Conservation (phyloP, 2,888 invertebrate genomes). For the Aleiodes leptofemur region DNA sequence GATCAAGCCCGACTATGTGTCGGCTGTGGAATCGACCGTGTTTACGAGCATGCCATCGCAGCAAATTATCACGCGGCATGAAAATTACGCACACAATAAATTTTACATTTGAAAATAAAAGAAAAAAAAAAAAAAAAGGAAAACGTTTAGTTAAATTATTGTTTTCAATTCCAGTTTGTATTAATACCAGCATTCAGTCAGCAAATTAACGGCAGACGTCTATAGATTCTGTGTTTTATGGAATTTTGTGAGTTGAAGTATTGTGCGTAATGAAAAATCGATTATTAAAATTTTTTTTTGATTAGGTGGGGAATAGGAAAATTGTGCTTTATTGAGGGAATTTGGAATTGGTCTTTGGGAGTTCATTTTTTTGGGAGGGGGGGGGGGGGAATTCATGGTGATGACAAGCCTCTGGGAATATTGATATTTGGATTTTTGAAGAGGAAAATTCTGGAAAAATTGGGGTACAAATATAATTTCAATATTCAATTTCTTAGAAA, state of each 20-base stretch:
- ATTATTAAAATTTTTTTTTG: not conserved
- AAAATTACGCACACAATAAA: constrained; percentile 1
- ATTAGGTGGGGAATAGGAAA: not conserved
- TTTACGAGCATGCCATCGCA: constrained; percentile 42
- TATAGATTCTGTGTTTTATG: not conserved
- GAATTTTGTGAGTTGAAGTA: not conserved
- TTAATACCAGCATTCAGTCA: no score
- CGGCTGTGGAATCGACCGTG: constrained; percentile 22
- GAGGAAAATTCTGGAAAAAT: no score
- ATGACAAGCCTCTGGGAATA: no score
- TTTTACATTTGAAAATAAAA: not conserved
- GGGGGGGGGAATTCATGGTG: no score
- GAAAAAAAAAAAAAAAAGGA: not conserved
- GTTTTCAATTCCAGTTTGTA: no score
- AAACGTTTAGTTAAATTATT: no score
- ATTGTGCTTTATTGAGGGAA: not conserved
- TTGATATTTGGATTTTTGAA: no score
- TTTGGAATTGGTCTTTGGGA: no score
- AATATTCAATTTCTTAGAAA: no score
- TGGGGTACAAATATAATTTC: no score
- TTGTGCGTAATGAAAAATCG: no score
- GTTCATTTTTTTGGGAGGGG: no score
- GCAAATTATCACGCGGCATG: constrained; percentile 40
- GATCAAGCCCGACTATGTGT: constrained; percentile 18
- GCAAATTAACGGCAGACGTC: not conserved